Base-by-base conservation (phyloP, 92 coral and sea anemone species). In the Heliopora coerulea region DNA sequence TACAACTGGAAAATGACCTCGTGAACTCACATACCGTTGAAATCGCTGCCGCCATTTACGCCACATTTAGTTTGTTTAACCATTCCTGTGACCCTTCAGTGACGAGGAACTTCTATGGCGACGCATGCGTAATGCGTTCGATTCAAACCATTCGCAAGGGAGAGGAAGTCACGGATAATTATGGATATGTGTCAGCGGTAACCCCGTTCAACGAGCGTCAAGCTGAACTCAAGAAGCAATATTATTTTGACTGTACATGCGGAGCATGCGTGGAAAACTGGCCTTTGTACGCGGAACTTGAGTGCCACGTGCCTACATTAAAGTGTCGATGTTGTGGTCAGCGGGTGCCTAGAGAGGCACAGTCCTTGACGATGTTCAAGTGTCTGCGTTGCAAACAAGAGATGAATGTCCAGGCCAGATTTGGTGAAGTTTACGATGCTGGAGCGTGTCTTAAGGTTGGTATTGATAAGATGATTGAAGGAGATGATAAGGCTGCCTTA, bases 71-170 rank as follows among this genome's bases (percentile, higher is more conserved):
- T 33, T 83, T 93, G 29, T 90, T 90, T 69, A 93, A 93, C 44
- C 98, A 93, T 59, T 93, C 91, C 25, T 93, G 98, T 69, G 96
- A 93, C 56, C 98, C 98, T 54, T 79, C 84, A 54, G 88, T 93
- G 18, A 93, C 98, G 20, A 82, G 98, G 78, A 88, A 91, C 41
- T 93, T 93, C 75, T 88, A 88, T 72, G 98, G 98, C 26, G 96
- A 90, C 52, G 72, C 79, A 3, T 93, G 98, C 77, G 95, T 93
- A 37, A 83, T 93, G 74, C 89, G 95, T 25, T 87, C 98, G 0
- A 80, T 93, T 52, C 83, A 77, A 42, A 90, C 76, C 33, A 88
- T 93, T 72, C 84, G 95, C 25, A 64, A 75, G 17, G 96, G 97
- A 0, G 80, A 83, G 8, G 98, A 93, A 37, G 84, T 93, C 35